These are phyloP conservation scores for Thermophis baileyi DNA, from an alignment of 2,113 vertebrate species.

Conservation along the genomic window DNA sequence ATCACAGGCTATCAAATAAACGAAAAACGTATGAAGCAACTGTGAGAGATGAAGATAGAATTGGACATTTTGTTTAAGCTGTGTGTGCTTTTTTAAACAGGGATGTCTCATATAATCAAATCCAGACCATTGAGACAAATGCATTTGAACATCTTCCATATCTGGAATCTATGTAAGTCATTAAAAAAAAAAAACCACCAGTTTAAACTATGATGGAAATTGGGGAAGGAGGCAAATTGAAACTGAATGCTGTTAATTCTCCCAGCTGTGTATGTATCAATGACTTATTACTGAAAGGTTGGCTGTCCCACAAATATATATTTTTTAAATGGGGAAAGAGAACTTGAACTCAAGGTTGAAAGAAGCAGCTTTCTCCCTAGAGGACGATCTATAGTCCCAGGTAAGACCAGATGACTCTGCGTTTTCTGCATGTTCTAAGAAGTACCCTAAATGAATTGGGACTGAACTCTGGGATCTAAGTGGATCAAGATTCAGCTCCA, in stretches of 20 bases:
- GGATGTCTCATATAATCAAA: conserved; percentile 62
- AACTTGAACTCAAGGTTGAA: background rate
- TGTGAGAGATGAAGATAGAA: background rate
- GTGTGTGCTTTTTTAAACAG: conserved; percentile 47
- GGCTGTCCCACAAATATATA: background rate
- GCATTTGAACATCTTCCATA: conserved; percentile 58
- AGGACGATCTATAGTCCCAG: background rate
- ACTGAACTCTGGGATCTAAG: background rate
- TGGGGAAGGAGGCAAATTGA: background rate
- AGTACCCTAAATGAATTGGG: background rate
- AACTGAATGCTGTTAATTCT: background rate
- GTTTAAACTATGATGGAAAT: background rate
- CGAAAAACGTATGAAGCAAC: background rate
- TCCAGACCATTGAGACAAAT: conserved; percentile 39
- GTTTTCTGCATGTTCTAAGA: background rate
- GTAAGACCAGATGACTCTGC: background rate
- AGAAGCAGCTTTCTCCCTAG: no score
- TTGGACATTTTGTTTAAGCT: background rate
- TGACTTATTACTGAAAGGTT: background rate
- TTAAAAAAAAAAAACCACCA: background rate
- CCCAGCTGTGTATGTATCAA: background rate
- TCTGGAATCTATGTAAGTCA: conserved; percentile 56
- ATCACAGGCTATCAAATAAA: background rate
- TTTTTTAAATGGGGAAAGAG: background rate
- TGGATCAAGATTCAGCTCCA: background rate